Percentiles rank a stretch among this genome's conserved stretches.
These are phyloP conservation scores for Litoditis marina DNA, from an alignment of 2,888 invertebrate genomes.

Conservation along the genomic window DNA sequence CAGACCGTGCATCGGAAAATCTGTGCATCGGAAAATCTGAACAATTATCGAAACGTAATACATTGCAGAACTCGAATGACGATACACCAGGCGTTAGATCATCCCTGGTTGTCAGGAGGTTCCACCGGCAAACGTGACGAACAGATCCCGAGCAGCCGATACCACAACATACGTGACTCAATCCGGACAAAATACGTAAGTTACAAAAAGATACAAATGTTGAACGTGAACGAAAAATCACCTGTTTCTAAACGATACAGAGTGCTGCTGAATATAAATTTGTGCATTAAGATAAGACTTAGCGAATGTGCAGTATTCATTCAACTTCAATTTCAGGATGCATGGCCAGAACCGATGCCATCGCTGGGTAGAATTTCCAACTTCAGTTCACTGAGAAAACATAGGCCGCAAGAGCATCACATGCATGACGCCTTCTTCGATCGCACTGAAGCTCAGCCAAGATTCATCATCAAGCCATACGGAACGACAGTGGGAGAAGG, in stretches of 20 bases:
- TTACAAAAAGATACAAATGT: no score
- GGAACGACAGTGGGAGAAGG: conserved; percentile 76
- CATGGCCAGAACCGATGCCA: conserved; percentile 72
- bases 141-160: conserved; percentile 80
- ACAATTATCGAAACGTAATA: no score
- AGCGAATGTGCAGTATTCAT: background rate
- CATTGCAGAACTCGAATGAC: conserved; percentile 87
- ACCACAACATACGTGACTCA: conserved; percentile 81
- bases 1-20: no score
- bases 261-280: no score
- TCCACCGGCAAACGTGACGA: conserved; percentile 56
- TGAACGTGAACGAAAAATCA: no score
- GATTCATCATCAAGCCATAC: conserved; percentile 96
- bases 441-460: conserved; percentile 81
- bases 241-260: no score
- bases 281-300: no score
- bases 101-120: conserved; percentile 81
- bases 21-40: no score
- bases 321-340: conserved; percentile 63
- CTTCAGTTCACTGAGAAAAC: conserved; percentile 90
- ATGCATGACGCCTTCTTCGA: conserved; percentile 80
- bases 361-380: conserved; percentile 95
- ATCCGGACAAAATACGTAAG: conserved; percentile 72
- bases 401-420: conserved; percentile 85
- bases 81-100: conserved; percentile 91